phyloP scores from a whole-genome alignment of 64 coral and sea anemone species.

The Astreopora myriophthalma region DNA sequence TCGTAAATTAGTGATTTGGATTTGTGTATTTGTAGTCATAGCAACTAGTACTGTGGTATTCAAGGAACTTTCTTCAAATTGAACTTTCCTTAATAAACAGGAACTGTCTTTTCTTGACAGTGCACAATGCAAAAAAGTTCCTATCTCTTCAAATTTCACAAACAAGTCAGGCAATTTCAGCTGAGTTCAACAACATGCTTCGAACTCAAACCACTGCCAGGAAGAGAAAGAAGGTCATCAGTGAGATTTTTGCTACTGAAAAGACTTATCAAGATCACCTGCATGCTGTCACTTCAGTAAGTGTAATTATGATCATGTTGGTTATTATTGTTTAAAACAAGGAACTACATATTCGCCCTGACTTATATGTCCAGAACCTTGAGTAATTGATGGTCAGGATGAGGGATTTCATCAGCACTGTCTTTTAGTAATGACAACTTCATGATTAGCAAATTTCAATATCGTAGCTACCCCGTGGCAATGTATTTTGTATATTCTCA shows the following conservation, averaged over 20 bases:
- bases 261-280: conserved; percentile 96
- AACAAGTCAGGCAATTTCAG: conserved; percentile 88
- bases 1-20: no score
- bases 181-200: conserved; percentile 89
- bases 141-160: conserved; percentile 95
- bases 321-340: background rate
- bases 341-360: background rate
- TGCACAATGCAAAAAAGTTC: conserved; percentile 92
- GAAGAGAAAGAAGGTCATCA: conserved; percentile 89
- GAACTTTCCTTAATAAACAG: background rate
- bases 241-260: conserved; percentile 94
- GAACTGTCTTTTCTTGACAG: conserved; percentile 17
- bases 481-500: no score
- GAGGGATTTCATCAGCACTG: no score
- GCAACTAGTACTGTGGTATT: background rate
- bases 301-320: conserved; percentile 2
- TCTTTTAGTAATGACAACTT: no score
- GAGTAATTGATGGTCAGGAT: no score
- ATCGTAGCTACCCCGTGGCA: no score
- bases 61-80: background rate
- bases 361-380: no score
- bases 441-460: no score
- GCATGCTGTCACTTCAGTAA: conserved; percentile 81
- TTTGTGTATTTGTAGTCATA: no score
- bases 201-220: conserved; percentile 67